phyloP scores from a whole-genome alignment of 2,113 vertebrate genomes.

The Ahaetulla prasina region DNA sequence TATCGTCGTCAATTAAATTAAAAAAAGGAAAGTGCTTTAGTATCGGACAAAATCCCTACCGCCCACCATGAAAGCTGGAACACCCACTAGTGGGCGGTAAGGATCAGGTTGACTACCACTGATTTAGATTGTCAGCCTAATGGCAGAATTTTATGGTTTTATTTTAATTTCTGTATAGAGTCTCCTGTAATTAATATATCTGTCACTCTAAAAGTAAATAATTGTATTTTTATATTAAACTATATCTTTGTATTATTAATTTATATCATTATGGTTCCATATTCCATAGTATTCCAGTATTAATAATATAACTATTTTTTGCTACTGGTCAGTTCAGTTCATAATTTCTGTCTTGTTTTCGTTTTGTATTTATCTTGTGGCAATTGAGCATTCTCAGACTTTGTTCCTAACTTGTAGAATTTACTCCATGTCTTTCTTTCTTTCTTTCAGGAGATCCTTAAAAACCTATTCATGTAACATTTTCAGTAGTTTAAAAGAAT shows the following conservation, averaged over 20 bases:
- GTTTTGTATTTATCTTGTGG: background rate
- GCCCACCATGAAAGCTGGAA: too few species aligned
- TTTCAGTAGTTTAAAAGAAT: too few species aligned
- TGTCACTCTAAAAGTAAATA: background rate
- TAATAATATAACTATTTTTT: background rate
- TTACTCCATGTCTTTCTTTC: too few species aligned
- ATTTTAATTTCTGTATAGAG: background rate
- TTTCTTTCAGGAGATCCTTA: too few species aligned
- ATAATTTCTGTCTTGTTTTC: background rate
- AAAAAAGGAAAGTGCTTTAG: too few species aligned
- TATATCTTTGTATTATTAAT: background rate
- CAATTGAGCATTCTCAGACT: too few species aligned
- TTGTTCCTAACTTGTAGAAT: too few species aligned
- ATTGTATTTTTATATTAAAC: background rate
- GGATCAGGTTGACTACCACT: too few species aligned
- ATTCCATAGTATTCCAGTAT: background rate
- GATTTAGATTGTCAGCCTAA: background rate
- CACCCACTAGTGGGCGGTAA: too few species aligned
- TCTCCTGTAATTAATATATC: background rate
- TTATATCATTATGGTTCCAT: background rate
- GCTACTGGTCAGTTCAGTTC: background rate
- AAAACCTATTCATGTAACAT: too few species aligned
- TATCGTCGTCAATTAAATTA: too few species aligned
- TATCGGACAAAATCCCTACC: too few species aligned
- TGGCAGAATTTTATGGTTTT: background rate